Evolutionary conservation across 2,888 invertebrate genomes (phyloP).

Genomic region (Polydesmus complanatus): DNA sequence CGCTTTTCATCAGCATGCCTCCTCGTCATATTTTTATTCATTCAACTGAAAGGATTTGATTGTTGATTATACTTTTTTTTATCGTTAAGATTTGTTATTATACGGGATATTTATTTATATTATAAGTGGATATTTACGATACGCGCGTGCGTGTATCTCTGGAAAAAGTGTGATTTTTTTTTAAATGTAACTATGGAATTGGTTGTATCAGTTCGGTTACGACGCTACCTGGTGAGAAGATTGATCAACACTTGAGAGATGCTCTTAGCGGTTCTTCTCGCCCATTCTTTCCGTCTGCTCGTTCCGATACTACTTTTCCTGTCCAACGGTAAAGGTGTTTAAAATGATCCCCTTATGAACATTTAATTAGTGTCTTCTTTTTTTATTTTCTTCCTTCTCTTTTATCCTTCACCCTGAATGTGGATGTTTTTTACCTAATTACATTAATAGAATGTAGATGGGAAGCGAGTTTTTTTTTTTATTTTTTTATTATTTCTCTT

Average conservation of each 20-base stretch:
- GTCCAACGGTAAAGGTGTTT: neutral
- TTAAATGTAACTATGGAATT: neutral
- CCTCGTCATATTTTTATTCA: too few species aligned
- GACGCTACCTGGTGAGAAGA: neutral
- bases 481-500: neutral
- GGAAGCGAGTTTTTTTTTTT: neutral
- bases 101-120: too few species aligned
- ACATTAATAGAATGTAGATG: neutral
- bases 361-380: neutral
- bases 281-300: neutral
- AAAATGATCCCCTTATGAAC: neutral
- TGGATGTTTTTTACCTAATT: too few species aligned
- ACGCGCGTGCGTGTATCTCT: neutral
- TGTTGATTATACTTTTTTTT: too few species aligned
- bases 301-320: neutral
- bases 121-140: too few species aligned
- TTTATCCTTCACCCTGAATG: too few species aligned
- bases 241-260: neutral
- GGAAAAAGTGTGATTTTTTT: neutral
- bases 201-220: neutral
- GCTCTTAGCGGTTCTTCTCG: neutral
- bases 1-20: too few species aligned
- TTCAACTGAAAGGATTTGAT: too few species aligned
- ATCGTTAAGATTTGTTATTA: too few species aligned
- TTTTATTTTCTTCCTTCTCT: too few species aligned